phyloP scores from a whole-genome alignment of 2,888 invertebrate genomes.

The Thymelicus lineola region DNA sequence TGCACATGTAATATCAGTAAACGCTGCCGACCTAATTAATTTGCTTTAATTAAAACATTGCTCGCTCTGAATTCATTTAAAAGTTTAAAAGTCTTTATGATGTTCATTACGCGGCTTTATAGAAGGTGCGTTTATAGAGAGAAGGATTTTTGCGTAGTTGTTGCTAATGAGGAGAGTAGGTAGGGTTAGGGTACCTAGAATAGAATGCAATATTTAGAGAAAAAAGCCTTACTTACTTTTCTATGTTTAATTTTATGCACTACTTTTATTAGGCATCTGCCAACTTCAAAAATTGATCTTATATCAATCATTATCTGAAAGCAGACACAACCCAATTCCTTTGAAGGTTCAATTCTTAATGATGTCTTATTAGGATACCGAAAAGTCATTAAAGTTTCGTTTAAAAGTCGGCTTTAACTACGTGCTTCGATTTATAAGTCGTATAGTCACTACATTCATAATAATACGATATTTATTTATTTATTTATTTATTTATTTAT shows the following conservation, averaged over 20 bases:
- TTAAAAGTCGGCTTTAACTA: constrained; percentile 1
- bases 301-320: not conserved
- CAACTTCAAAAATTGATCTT: too few species aligned
- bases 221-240: too few species aligned
- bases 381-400: constrained; percentile 12
- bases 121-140: constrained; percentile 9
- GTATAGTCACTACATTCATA: too few species aligned
- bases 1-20: constrained; percentile 27
- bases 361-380: constrained; percentile 3
- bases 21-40: constrained; percentile 35
- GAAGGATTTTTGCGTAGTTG: not conserved
- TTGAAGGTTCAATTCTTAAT: constrained; percentile 5
- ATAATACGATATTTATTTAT: too few species aligned
- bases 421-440: too few species aligned
- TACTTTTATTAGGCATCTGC: too few species aligned
- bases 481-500: too few species aligned
- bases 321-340: constrained; percentile 4
- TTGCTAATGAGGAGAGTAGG: too few species aligned
- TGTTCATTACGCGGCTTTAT: constrained; percentile 5
- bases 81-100: constrained; percentile 13
- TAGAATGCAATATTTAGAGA: too few species aligned
- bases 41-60: constrained; percentile 32
- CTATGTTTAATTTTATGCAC: too few species aligned
- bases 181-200: too few species aligned
- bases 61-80: constrained; percentile 20